phyloP scores from a whole-genome alignment of 2,113 vertebrate species.

The Pimephales promelas region DNA sequence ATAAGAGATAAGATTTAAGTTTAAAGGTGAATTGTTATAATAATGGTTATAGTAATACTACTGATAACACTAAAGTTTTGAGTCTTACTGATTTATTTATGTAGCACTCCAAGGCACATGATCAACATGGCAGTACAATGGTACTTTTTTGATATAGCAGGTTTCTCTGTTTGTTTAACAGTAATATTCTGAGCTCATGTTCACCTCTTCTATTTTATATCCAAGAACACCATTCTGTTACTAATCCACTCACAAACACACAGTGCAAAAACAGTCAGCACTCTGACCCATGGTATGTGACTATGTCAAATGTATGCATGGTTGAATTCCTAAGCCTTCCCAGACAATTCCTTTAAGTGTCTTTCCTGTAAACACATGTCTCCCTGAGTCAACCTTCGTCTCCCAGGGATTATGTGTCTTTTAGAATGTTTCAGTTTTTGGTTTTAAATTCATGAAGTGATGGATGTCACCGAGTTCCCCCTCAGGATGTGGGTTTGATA shows the following conservation, averaged over 20 bases:
- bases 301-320: neutral
- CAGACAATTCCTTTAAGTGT: neutral
- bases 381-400: neutral
- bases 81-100: neutral
- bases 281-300: neutral
- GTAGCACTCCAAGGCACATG: neutral
- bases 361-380: constrained; percentile 9
- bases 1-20: neutral
- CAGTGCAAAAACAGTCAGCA: neutral
- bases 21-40: neutral
- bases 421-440: constrained; percentile 9
- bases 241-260: neutral
- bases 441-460: neutral
- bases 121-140: neutral
- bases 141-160: neutral
- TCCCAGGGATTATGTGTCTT: constrained; percentile 6
- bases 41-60: neutral
- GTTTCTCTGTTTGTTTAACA: neutral
- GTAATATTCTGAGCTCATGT: neutral
- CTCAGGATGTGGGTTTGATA: neutral
- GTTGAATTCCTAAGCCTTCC: neutral
- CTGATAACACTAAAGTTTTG: neutral
- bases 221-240: neutral
- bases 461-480: neutral
- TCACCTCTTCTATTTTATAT: neutral